A percentile compares a stretch with the other conserved stretches of the same genome.
phyloP scores from a whole-genome alignment of 2,888 invertebrate species.

The Linnaemya vulpina region DNA sequence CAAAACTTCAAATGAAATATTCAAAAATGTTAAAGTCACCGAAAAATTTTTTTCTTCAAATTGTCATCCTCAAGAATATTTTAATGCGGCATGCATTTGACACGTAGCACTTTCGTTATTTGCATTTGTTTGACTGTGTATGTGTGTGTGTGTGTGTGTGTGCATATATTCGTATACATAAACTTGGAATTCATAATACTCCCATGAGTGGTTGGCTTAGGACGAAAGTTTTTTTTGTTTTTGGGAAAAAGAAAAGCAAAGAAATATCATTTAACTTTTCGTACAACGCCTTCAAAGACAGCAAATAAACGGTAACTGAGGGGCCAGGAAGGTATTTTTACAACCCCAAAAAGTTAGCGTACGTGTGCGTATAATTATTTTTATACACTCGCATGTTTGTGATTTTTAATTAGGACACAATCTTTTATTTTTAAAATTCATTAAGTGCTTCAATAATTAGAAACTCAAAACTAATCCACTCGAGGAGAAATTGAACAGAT shows the following conservation, averaged over 20 bases:
- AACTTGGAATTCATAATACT: not conserved
- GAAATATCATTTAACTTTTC: not conserved
- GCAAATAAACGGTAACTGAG: no score
- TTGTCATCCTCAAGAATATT: not conserved
- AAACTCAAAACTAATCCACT: no score
- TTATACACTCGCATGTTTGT: no score
- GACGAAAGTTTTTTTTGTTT: not conserved
- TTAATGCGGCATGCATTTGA: constrained; percentile 20
- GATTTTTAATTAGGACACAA: no score
- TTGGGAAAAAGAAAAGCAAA: not conserved
- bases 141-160: no score
- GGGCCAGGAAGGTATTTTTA: not conserved
- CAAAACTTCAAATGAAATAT: not conserved
- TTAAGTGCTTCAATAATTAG: no score
- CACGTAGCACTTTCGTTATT: constrained; percentile 13
- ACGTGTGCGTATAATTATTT: not conserved
- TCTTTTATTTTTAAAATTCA: no score
- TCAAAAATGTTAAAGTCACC: constrained; percentile 18
- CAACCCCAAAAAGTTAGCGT: not conserved
- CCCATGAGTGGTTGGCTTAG: not conserved
- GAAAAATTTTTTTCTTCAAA: not conserved
- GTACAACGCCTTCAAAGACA: no score
- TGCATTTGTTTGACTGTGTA: not conserved
- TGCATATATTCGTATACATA: no score
- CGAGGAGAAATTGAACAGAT: no score